Evolutionary conservation across 2,888 invertebrate species (phyloP).

Genomic region (Apotomis capreana): DNA sequence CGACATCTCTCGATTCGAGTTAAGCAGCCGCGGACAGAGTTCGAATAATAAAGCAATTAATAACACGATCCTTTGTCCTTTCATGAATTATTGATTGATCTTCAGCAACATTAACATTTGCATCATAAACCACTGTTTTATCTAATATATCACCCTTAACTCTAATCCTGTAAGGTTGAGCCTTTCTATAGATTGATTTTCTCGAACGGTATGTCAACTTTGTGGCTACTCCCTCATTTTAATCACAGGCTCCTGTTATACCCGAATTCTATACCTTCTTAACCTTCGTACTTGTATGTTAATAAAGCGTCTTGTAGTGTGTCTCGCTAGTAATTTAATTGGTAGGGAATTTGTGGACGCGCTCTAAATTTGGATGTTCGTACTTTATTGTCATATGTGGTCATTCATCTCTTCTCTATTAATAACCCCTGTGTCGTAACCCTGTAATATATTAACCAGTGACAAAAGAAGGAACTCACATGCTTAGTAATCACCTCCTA

Average conservation of each 20-base stretch:
- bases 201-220: background rate
- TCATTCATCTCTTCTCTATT: too few relatives aligned
- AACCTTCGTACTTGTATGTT: constrained; percentile 19
- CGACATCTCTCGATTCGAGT: constrained; percentile 6
- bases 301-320: constrained; percentile 16
- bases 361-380: background rate
- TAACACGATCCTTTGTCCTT: constrained; percentile 52
- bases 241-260: constrained; percentile 43
- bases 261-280: constrained; percentile 24
- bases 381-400: too few relatives aligned
- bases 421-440: too few relatives aligned
- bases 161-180: constrained; percentile 5
- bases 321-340: constrained; percentile 8
- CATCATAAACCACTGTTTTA: background rate
- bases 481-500: too few relatives aligned
- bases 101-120: constrained; percentile 40
- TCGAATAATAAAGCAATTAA: constrained; percentile 61
- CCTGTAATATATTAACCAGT: too few relatives aligned
- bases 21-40: constrained; percentile 36
- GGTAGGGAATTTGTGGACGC: background rate
- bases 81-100: constrained; percentile 58
- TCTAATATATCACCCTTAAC: background rate
- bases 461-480: too few relatives aligned
- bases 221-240: constrained; percentile 43
- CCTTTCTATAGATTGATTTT: background rate